A percentile compares a stretch with the other conserved stretches of the same genome.
phyloP scores from a whole-genome alignment of 2,888 invertebrate species.

The Troides aeacus region DNA sequence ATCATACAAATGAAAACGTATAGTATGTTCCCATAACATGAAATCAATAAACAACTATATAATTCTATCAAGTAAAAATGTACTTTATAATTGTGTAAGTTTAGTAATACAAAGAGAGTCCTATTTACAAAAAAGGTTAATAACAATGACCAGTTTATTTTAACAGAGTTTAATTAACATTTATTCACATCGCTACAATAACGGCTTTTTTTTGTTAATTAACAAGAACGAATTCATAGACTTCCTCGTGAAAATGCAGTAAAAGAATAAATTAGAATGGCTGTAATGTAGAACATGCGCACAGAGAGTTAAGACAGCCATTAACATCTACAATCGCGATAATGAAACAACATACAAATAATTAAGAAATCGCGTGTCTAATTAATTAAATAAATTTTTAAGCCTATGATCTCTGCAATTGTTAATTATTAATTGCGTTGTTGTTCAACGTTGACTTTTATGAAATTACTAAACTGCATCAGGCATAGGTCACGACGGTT shows the following conservation, averaged over 20 bases:
- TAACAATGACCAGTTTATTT: neutral
- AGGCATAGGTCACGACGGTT: conserved; percentile 52
- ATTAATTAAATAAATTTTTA: conserved; percentile 29
- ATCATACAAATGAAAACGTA: too few species aligned
- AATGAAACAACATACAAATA: conserved; percentile 13
- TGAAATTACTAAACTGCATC: conserved; percentile 55
- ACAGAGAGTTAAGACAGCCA: conserved; percentile 19
- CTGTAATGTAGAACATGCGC: conserved; percentile 20
- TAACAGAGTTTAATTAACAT: neutral
- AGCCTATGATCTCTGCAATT: conserved; percentile 33
- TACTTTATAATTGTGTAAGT: too few species aligned
- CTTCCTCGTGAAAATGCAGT: conserved; percentile 23
- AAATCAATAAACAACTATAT: too few species aligned
- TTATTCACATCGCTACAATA: conserved; percentile 1
- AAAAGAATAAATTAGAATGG: conserved; percentile 8
- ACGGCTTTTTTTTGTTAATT: conserved; percentile 10
- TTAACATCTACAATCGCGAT: conserved; percentile 5
- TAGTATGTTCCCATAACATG: too few species aligned
- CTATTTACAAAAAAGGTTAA: too few species aligned
- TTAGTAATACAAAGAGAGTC: too few species aligned
- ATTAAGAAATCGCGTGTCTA: conserved; percentile 23
- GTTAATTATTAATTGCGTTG: conserved; percentile 54
- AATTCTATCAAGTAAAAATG: too few species aligned
- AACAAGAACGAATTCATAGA: conserved; percentile 17
- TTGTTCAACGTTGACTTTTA: conserved; percentile 67